Base-by-base conservation (phyloP, 2,797 vertebrate species). In the Megalops cyprinoides region DNA sequence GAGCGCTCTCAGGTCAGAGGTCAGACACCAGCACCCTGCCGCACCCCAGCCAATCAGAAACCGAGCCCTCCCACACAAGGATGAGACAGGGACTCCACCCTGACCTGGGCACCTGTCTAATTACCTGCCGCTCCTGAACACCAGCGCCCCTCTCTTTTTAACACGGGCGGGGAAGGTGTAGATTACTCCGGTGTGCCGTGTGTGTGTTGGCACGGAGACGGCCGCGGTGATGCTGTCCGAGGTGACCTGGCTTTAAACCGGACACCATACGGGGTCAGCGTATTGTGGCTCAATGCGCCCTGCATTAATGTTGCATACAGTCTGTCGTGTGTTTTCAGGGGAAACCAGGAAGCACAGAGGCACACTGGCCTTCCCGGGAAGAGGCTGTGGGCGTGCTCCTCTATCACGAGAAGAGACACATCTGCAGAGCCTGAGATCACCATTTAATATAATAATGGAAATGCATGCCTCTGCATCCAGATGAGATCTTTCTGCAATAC, bases 1-100 rank as follows among this genome's bases (percentile, higher is more conserved):
- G 88, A 88, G 90, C 89, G 85, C 86, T 23, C 10, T 80, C 60
- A 78, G 92, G 90, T 92, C 89, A 91, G 69, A 90, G 93, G 92
- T 94, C 89, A 91, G 84, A 87, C 87, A 87, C 87, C 85, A 58
- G 87, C 85, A 85, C 89, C 85, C 90, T 79, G 28, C n/a, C 60
- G 8, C 25, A 60, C 58, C 28, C 18, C n/a, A n/a, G n/a, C n/a
- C n/a, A n/a, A n/a, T n/a, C n/a, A n/a, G n/a, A n/a, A n/a, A n/a
- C n/a, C n/a, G n/a, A n/a, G n/a, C n/a, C n/a, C n/a, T n/a, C n/a
- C n/a, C n/a, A n/a, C n/a, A n/a, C n/a, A n/a, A n/a, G n/a, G n/a
- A n/a, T n/a, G n/a, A n/a, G n/a, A n/a, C 49, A 15, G 0, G 49
- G 49, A 51, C 49, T 23, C 9, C 67, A 10, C 65, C 31, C 65